These are phyloP conservation scores for Coracopsis vasa DNA, from an alignment of 2,113 vertebrate genomes.

Conservation along the genomic window DNA sequence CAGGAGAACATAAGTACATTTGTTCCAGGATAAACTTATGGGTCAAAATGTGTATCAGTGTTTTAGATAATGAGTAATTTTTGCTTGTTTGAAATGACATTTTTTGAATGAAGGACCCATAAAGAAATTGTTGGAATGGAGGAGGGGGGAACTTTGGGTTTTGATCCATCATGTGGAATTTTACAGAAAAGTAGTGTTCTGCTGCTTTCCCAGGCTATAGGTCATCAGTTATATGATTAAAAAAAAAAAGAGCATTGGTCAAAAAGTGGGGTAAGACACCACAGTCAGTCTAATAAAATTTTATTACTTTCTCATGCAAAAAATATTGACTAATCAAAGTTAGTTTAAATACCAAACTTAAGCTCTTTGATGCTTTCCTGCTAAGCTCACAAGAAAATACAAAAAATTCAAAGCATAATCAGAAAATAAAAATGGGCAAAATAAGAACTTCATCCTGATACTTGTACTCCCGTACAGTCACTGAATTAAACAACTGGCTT, in stretches of 20 bases:
- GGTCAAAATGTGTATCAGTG: background rate
- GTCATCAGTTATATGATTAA: background rate
- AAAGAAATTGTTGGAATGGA: background rate
- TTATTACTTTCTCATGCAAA: background rate
- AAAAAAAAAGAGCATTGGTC: background rate
- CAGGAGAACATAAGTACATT: background rate
- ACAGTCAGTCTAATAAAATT: background rate
- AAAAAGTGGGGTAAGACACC: background rate
- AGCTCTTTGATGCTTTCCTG: background rate
- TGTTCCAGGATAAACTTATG: background rate
- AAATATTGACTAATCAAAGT: background rate
- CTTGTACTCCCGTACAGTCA: background rate
- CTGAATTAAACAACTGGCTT: background rate
- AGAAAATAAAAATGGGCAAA: background rate
- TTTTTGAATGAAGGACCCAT: background rate
- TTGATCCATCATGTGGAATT: background rate
- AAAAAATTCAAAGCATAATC: background rate
- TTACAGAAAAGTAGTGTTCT: background rate
- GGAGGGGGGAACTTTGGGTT: background rate
- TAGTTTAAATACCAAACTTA: background rate
- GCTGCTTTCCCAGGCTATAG: background rate
- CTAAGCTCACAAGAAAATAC: background rate
- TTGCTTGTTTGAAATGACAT: background rate
- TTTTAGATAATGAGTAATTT: background rate
- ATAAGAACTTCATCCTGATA: background rate